These are phyloP conservation scores for Microctonus aethiopoides DNA, from an alignment of 2,888 invertebrate genomes.

Conservation along the genomic window DNA sequence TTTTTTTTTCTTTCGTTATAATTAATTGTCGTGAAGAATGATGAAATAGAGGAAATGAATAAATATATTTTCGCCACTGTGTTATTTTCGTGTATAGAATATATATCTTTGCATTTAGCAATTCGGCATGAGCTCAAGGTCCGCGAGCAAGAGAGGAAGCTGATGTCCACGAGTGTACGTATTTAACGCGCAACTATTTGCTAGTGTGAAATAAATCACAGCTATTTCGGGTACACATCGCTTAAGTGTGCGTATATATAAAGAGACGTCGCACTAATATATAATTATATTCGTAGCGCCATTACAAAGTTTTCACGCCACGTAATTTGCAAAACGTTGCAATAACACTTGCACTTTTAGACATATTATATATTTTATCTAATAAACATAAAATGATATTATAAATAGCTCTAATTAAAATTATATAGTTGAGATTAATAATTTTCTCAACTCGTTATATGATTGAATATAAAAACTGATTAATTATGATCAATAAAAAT, in stretches of 20 bases:
- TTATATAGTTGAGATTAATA: too few species aligned
- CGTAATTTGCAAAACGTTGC: background rate
- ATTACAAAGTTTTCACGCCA: background rate
- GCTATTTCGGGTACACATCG: constrained; percentile 49
- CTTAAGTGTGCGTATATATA: background rate
- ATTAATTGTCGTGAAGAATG: background rate
- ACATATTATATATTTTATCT: background rate
- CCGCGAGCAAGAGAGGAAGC: constrained; percentile 21
- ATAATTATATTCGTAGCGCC: background rate
- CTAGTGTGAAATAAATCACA: constrained; percentile 55
- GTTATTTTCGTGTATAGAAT: constrained; percentile 34
- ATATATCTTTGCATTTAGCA: background rate
- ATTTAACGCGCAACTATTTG: constrained; percentile 1
- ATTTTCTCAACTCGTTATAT: too few species aligned
- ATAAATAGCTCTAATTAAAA: too few species aligned
- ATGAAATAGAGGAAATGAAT: constrained; percentile 1
- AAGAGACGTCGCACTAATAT: background rate
- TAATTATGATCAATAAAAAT: too few species aligned
- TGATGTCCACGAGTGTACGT: too few species aligned
- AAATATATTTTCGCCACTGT: background rate
- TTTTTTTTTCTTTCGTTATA: background rate
- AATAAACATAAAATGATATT: too few species aligned
- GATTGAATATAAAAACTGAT: too few species aligned
- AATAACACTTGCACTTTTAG: background rate
- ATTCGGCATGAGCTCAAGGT: constrained; percentile 31